Percentiles rank a stretch among this genome's conserved stretches.
These are phyloP conservation scores for Luscinia luscinia DNA, from an alignment of 2,797 vertebrate species.

Conservation along the genomic window DNA sequence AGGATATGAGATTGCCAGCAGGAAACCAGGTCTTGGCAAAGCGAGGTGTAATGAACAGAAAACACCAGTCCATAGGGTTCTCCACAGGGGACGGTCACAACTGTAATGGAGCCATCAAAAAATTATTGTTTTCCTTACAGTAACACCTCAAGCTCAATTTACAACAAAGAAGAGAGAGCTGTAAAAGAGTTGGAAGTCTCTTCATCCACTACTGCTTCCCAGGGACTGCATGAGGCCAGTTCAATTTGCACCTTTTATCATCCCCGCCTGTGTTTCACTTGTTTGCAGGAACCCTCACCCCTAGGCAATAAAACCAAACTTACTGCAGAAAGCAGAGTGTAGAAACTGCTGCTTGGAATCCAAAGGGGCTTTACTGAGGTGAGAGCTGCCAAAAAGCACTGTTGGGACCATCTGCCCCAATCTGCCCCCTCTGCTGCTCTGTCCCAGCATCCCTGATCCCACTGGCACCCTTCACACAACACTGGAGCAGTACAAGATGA, in stretches of 20 bases:
- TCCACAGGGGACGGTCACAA: slow-evolving; percentile 34
- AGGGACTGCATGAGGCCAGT: slow-evolving; percentile 53
- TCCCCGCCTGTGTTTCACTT: slow-evolving; percentile 3
- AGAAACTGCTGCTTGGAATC: not conserved
- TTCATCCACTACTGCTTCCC: slow-evolving; percentile 46
- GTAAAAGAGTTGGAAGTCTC: slow-evolving; percentile 26
- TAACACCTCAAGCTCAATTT: slow-evolving; percentile 60
- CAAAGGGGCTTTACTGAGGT: not conserved
- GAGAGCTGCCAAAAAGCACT: not conserved
- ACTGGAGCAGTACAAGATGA: accelerated
- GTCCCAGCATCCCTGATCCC: not conserved
- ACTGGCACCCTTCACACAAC: not conserved
- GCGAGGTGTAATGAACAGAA: slow-evolving; percentile 64
- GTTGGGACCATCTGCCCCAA: not conserved
- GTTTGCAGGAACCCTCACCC: slow-evolving; percentile 34
- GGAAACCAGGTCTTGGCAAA: slow-evolving; percentile 46
- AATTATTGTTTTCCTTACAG: slow-evolving; percentile 62
- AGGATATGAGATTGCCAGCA: slow-evolving; percentile 26
- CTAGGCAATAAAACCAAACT: slow-evolving; percentile 62
- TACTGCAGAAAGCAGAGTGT: slow-evolving; percentile 34
- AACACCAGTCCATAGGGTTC: slow-evolving; percentile 27
- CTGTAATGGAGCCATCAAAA: slow-evolving; percentile 41
- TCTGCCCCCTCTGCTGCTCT: too few relatives aligned
- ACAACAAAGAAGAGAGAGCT: slow-evolving; percentile 20
- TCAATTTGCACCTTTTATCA: slow-evolving; percentile 72